Percentiles rank a stretch among this genome's conserved stretches.
These are phyloP conservation scores for Polymixis lichenea DNA, from an alignment of 2,888 invertebrate genomes.

Conservation along the genomic window DNA sequence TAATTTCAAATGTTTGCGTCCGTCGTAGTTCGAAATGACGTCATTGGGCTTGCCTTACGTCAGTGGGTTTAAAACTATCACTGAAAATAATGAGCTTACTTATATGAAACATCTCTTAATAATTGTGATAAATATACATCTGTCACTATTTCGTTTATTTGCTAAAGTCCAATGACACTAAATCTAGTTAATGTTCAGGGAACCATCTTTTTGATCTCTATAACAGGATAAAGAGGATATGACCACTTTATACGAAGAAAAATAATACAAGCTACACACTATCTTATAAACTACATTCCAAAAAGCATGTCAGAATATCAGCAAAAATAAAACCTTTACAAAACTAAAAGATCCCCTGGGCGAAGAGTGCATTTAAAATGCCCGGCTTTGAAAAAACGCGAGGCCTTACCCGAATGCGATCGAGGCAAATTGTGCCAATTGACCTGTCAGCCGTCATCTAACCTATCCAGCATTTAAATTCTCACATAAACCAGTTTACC, in stretches of 20 bases:
- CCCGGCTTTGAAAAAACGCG: background rate
- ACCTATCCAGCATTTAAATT: slow-evolving; percentile 3
- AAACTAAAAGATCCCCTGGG: slow-evolving; percentile 18
- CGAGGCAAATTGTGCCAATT: slow-evolving; percentile 10
- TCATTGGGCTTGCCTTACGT: slow-evolving; percentile 31
- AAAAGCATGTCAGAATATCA: background rate
- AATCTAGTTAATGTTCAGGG: background rate
- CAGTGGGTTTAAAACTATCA: slow-evolving; percentile 23
- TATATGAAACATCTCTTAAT: slow-evolving; percentile 18
- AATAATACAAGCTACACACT: slow-evolving; percentile 15
- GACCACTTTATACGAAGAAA: background rate
- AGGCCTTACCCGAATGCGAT: background rate
- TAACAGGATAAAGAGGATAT: background rate
- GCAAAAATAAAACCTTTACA: background rate
- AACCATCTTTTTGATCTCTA: background rate
- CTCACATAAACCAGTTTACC: slow-evolving; percentile 1
- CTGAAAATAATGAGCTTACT: slow-evolving; percentile 27
- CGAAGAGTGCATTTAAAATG: background rate
- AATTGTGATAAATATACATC: background rate
- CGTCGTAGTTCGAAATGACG: slow-evolving; percentile 30
- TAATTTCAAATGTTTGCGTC: slow-evolving; percentile 33
- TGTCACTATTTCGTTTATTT: slow-evolving; percentile 6
- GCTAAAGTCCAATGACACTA: background rate
- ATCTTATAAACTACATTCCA: background rate
- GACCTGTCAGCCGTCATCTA: background rate